Percentiles rank a stretch among this genome's conserved stretches.
These are phyloP conservation scores for Pedicia rivosa DNA, from an alignment of 2,888 invertebrate genomes.

Conservation along the genomic window DNA sequence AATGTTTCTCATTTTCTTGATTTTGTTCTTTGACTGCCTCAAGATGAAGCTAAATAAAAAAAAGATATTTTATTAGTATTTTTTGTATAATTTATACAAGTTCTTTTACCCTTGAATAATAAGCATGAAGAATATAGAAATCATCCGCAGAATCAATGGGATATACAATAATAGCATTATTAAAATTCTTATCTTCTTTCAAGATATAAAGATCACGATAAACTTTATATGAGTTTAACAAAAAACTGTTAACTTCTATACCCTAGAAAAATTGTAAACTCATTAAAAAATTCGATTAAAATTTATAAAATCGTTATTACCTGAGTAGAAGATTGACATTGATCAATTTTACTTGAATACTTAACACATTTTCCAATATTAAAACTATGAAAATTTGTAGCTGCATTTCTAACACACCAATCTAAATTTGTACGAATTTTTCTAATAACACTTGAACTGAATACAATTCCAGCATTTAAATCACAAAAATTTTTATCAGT, in stretches of 20 bases:
- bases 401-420: slow-evolving; percentile 79
- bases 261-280: slow-evolving; percentile 16
- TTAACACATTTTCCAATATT: slow-evolving; percentile 72
- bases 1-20: slow-evolving; percentile 24
- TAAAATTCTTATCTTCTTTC: slow-evolving; percentile 31
- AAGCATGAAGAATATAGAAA: slow-evolving; percentile 55
- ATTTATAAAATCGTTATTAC: slow-evolving; percentile 27
- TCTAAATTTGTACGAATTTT: slow-evolving; percentile 64
- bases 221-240: slow-evolving; percentile 23
- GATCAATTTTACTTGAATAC: slow-evolving; percentile 28
- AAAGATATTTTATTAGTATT: background rate
- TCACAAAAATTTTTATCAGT: slow-evolving; percentile 29
- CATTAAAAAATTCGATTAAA: background rate
- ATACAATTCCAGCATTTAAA: slow-evolving; percentile 66
- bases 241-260: slow-evolving; percentile 20
- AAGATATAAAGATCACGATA: slow-evolving; percentile 33
- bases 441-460: slow-evolving; percentile 75
- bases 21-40: slow-evolving; percentile 28
- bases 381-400: slow-evolving; percentile 65
- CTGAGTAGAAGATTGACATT: slow-evolving; percentile 31
- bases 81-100: slow-evolving; percentile 6
- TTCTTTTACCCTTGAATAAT: slow-evolving; percentile 44
- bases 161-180: slow-evolving; percentile 43
- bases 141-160: slow-evolving; percentile 44
- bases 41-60: slow-evolving; percentile 29